Evolutionary conservation across 35 echinoderm and acorn worm species (phyloP).

Genomic region (Patiria miniata): DNA sequence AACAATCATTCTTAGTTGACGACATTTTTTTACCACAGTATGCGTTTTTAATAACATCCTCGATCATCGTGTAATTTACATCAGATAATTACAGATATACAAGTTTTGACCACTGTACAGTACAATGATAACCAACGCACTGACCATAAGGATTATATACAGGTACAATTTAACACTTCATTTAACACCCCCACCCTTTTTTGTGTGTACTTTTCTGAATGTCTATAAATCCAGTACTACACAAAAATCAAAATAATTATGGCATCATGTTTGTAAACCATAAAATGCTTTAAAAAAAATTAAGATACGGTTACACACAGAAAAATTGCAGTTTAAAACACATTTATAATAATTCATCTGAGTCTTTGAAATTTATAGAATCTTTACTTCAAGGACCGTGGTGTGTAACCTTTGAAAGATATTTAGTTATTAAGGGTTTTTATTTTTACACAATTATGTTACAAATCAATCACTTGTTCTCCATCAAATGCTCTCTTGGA

Average conservation of each 20-base stretch:
- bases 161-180: neutral
- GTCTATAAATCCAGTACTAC: neutral
- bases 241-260: neutral
- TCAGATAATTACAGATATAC: conserved; percentile 14
- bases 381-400: too few relatives aligned
- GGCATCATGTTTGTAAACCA: neutral
- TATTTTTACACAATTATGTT: too few relatives aligned
- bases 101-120: conserved; percentile 3
- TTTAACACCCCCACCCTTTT: neutral
- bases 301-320: neutral
- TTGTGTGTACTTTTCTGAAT: neutral
- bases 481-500: too few relatives aligned
- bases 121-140: neutral
- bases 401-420: too few relatives aligned
- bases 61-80: conserved; percentile 10
- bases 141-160: neutral
- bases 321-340: neutral
- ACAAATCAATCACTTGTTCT: too few relatives aligned
- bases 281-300: neutral
- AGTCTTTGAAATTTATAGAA: too few relatives aligned
- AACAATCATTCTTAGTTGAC: neutral
- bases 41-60: neutral
- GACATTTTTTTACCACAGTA: neutral
- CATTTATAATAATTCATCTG: too few relatives aligned
- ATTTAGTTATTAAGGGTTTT: too few relatives aligned